Conservation (phyloP, 1,140 invertebrate genomes). For the Macrotrachela quadricornifera region DNA sequence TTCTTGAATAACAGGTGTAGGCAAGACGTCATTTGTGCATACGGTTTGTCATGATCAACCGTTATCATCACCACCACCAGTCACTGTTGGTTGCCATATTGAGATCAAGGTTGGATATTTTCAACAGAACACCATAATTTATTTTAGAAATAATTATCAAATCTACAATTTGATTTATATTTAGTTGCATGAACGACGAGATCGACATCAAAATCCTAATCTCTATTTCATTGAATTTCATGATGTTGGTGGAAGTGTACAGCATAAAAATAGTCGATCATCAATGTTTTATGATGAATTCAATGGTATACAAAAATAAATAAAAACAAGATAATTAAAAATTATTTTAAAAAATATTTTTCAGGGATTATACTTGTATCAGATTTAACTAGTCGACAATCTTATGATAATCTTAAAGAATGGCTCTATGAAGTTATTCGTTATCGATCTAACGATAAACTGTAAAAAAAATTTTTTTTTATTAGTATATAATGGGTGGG, state of each 20-base stretch:
- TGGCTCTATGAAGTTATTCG: constrained; percentile 68
- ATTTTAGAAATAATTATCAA: background rate
- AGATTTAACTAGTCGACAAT: constrained; percentile 84
- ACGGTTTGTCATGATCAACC: constrained; percentile 64
- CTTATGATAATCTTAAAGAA: constrained; percentile 68
- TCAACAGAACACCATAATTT: background rate
- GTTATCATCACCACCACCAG: constrained; percentile 50
- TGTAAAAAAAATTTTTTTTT: background rate
- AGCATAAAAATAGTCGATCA: constrained; percentile 64
- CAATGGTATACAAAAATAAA: constrained; percentile 43
- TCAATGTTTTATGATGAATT: constrained; percentile 68
- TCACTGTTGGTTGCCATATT: constrained; percentile 80
- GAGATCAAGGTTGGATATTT: constrained; percentile 49
- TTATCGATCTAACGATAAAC: background rate
- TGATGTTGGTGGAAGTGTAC: constrained; percentile 79
- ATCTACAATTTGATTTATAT: background rate
- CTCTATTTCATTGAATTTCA: constrained; percentile 82
- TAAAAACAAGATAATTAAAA: background rate
- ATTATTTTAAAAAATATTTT: constrained; percentile 23
- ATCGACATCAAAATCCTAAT: constrained; percentile 62
- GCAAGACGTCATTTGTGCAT: constrained; percentile 78
- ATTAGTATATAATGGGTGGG: too few species aligned
- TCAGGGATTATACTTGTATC: constrained; percentile 73
- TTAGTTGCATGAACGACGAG: constrained; percentile 69
- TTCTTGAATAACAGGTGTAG: constrained; percentile 42